These are phyloP conservation scores for Mythimna loreyi DNA, from an alignment of 2,888 invertebrate genomes.

Conservation along the genomic window DNA sequence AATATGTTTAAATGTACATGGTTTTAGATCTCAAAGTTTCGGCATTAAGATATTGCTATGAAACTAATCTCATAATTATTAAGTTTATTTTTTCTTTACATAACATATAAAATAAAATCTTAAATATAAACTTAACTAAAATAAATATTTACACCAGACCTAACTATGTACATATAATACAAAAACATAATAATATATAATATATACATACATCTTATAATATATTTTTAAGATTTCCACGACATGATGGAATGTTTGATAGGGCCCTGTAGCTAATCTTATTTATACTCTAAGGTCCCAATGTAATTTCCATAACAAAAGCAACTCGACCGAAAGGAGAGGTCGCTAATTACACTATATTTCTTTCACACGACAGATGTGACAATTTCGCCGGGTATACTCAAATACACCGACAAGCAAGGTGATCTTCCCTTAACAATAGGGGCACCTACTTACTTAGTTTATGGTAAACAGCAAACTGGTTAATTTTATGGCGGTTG, in stretches of 20 bases:
- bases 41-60: too few species aligned
- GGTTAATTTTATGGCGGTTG: background rate
- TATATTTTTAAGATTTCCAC: too few species aligned
- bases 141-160: too few species aligned
- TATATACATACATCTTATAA: too few species aligned
- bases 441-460: background rate
- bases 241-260: background rate
- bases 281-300: constrained; percentile 32
- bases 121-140: too few species aligned
- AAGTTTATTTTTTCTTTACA: too few species aligned
- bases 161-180: too few species aligned
- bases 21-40: too few species aligned
- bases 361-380: constrained; percentile 66
- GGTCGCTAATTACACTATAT: constrained; percentile 71
- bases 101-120: too few species aligned
- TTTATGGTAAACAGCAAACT: constrained; percentile 1
- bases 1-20: too few species aligned
- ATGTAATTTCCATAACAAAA: constrained; percentile 63
- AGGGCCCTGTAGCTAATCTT: background rate
- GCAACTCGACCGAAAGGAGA: constrained; percentile 58
- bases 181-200: too few species aligned
- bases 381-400: constrained; percentile 64
- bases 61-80: too few species aligned
- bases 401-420: constrained; percentile 53
- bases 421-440: background rate